Evolutionary conservation across 2,113 vertebrate genomes (phyloP).

Genomic region (Eulemur macaco): DNA sequence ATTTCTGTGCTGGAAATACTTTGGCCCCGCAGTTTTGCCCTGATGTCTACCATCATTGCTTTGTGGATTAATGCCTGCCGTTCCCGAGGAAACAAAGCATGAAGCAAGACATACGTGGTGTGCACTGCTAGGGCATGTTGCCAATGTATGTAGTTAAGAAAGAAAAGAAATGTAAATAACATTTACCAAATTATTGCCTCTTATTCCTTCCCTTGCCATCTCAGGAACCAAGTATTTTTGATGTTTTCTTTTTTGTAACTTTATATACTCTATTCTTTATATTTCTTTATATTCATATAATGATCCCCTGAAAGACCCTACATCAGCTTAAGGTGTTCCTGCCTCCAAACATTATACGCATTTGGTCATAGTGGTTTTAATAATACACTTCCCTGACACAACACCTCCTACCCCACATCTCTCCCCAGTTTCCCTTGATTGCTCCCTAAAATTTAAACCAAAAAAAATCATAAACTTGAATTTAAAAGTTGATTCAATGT

Average conservation of each 20-base stretch:
- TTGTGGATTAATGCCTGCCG: not conserved
- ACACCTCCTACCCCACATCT: not conserved
- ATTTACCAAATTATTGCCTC: not conserved
- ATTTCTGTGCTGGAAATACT: not conserved
- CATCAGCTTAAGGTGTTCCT: not conserved
- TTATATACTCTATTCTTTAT: not conserved
- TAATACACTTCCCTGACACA: not conserved
- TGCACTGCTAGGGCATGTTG: not conserved
- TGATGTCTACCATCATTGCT: not conserved
- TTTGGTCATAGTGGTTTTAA: not conserved
- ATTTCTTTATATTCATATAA: not conserved
- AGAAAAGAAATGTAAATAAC: not conserved
- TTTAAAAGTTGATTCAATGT: not conserved
- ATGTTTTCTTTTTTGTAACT: not conserved
- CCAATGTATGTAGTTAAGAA: not conserved
- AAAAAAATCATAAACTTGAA: not conserved
- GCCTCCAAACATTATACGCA: not conserved
- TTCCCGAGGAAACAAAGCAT: not conserved
- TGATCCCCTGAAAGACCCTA: not conserved
- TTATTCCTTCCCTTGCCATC: not conserved
- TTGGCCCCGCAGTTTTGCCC: not conserved
- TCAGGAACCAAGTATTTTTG: not conserved
- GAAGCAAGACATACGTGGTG: not conserved
- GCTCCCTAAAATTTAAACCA: not conserved
- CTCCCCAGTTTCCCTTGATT: not conserved